Evolutionary conservation across 2,113 vertebrate genomes (phyloP).

Genomic region (Peromyscus californicus): DNA sequence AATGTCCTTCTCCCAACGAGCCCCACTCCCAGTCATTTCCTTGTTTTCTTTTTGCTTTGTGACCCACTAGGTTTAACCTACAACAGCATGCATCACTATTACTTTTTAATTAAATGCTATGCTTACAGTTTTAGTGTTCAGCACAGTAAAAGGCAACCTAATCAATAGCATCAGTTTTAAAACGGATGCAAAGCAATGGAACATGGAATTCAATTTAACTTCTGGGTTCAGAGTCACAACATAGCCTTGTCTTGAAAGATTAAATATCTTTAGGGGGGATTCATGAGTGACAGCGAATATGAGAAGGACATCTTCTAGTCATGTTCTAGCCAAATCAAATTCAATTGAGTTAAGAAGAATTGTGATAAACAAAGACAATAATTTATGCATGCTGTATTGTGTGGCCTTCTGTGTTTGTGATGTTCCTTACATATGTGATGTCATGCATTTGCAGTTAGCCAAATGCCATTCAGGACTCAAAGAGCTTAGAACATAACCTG

Average conservation of each 20-base stretch:
- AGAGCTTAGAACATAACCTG: not conserved
- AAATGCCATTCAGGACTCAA: not conserved
- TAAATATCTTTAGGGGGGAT: constrained; percentile 28
- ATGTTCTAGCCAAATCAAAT: not conserved
- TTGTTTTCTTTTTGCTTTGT: too few relatives aligned
- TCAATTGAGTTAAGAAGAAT: not conserved
- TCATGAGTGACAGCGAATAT: not conserved
- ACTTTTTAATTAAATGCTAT: constrained; percentile 72
- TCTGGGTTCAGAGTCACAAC: not conserved
- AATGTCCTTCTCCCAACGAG: not conserved
- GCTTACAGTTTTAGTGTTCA: constrained; percentile 74
- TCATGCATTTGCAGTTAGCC: not conserved
- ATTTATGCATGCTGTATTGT: not conserved
- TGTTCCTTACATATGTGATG: not conserved
- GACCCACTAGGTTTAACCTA: constrained; percentile 53
- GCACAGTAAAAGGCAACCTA: constrained; percentile 53
- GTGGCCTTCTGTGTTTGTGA: too few relatives aligned
- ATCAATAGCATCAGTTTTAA: constrained; percentile 32
- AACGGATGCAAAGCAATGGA: constrained; percentile 43
- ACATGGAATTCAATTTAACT: constrained; percentile 16
- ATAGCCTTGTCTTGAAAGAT: constrained; percentile 49
- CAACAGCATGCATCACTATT: constrained; percentile 58
- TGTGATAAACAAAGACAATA: not conserved
- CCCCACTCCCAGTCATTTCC: not conserved
- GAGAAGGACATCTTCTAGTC: not conserved